These are phyloP conservation scores for Odontesthes bonariensis DNA, from an alignment of 2,113 vertebrate genomes.

Conservation along the genomic window DNA sequence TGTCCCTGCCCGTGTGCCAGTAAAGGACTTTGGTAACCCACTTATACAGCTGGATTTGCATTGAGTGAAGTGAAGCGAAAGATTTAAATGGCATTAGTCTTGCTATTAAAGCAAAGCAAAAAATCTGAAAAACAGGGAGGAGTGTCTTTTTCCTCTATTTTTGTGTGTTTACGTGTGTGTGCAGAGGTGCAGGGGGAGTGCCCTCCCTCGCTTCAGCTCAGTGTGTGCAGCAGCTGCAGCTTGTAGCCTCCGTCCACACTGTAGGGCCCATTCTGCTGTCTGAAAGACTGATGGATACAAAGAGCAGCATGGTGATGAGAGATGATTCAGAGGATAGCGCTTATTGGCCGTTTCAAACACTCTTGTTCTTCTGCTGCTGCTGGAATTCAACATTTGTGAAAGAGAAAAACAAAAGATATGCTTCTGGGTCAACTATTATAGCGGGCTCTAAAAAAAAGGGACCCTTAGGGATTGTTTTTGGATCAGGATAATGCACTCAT, in stretches of 20 bases:
- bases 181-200: constrained; percentile 33
- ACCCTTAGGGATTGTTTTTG: constrained; percentile 17
- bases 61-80: constrained; percentile 69
- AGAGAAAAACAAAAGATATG: constrained; percentile 28
- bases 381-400: constrained; percentile 28
- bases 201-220: constrained; percentile 59
- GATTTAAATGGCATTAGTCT: constrained; percentile 80
- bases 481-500: constrained; percentile 4
- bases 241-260: constrained; percentile 68
- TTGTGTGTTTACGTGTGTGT: constrained; percentile 34
- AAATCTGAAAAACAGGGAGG: constrained; percentile 73
- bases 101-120: constrained; percentile 76
- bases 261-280: constrained; percentile 72
- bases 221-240: constrained; percentile 78
- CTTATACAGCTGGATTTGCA: constrained; percentile 79
- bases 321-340: constrained; percentile 39
- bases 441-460: constrained; percentile 22
- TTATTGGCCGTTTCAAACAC: constrained; percentile 48
- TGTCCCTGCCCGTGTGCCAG: constrained; percentile 33
- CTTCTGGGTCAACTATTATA: constrained; percentile 27
- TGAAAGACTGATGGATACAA: constrained; percentile 65
- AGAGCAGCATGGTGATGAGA: constrained; percentile 60
- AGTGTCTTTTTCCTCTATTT: constrained; percentile 21
- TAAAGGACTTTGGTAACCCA: constrained; percentile 64
- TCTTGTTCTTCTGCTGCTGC: constrained; percentile 1